These are phyloP conservation scores for Peribatodes rhomboidaria DNA, from an alignment of 2,888 invertebrate species.

Conservation along the genomic window DNA sequence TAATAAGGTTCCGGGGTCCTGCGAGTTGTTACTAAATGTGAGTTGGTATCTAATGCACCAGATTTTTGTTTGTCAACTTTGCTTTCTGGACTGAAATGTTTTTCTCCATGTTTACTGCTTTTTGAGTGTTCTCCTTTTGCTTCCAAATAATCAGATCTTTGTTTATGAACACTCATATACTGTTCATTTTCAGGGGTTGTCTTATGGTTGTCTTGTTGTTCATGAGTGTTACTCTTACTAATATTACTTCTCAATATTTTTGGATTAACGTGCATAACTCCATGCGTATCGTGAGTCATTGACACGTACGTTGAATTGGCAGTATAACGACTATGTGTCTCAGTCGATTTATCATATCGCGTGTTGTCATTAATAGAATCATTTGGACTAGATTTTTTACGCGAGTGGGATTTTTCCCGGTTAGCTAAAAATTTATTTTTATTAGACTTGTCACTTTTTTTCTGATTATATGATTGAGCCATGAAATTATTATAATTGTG, in stretches of 20 bases:
- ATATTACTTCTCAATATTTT: not conserved
- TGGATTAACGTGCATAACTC: slow-evolving; percentile 1
- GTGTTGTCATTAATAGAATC: not conserved
- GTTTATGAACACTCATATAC: not conserved
- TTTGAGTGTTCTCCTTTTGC: not conserved
- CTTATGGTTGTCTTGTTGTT: not conserved
- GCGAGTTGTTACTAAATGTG: not conserved
- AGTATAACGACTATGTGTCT: not conserved
- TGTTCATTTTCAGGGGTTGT: slow-evolving; percentile 12
- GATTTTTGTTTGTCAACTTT: not conserved
- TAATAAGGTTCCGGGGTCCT: slow-evolving; percentile 3
- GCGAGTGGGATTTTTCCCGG: not conserved
- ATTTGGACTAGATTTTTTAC: not conserved
- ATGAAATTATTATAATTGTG: slow-evolving; percentile 4
- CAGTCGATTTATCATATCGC: not conserved
- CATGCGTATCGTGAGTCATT: slow-evolving; percentile 13
- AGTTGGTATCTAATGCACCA: not conserved
- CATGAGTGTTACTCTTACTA: not conserved
- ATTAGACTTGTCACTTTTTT: slow-evolving; percentile 1
- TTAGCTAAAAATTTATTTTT: not conserved
- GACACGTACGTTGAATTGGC: not conserved
- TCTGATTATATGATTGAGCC: not conserved
- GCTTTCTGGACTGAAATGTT: not conserved
- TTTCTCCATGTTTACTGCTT: not conserved
- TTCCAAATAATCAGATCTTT: not conserved